These are phyloP conservation scores for Tor tambroides DNA, from an alignment of 2,113 vertebrate genomes.

Conservation along the genomic window DNA sequence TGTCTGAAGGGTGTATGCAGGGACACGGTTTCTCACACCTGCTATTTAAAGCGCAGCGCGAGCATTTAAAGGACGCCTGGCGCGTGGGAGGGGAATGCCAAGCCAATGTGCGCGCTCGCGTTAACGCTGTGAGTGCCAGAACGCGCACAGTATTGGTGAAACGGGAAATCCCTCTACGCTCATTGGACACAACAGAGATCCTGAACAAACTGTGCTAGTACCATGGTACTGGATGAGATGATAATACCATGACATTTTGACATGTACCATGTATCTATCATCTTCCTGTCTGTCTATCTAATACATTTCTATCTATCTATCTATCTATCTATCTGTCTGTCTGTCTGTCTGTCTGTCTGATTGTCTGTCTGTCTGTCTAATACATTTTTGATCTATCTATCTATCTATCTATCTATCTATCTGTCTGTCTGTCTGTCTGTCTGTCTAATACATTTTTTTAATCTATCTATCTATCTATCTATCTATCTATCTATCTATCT, in stretches of 20 bases:
- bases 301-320: no score
- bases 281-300: no score
- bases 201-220: neutral
- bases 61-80: slow-evolving; percentile 65
- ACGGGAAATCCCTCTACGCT: neutral
- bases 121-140: slow-evolving; percentile 7
- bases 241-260: neutral
- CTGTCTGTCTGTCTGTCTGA: no score
- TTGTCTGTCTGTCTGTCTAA: no score
- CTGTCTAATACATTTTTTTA: no score
- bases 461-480: no score
- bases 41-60: slow-evolving; percentile 79
- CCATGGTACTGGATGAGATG: neutral
- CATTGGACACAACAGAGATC: slow-evolving; percentile 42
- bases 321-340: no score
- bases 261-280: neutral
- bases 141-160: slow-evolving; percentile 39
- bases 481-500: no score
- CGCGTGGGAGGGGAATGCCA: slow-evolving; percentile 64
- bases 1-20: slow-evolving; percentile 41
- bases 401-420: no score
- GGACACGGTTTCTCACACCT: slow-evolving; percentile 74
- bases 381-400: no score
- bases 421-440: no score
- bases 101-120: slow-evolving; percentile 51